Evolutionary conservation across 2,888 invertebrate genomes (phyloP), one percentile per base, ranked within the genome.

Genomic region (Tetragonula carbonaria): DNA sequence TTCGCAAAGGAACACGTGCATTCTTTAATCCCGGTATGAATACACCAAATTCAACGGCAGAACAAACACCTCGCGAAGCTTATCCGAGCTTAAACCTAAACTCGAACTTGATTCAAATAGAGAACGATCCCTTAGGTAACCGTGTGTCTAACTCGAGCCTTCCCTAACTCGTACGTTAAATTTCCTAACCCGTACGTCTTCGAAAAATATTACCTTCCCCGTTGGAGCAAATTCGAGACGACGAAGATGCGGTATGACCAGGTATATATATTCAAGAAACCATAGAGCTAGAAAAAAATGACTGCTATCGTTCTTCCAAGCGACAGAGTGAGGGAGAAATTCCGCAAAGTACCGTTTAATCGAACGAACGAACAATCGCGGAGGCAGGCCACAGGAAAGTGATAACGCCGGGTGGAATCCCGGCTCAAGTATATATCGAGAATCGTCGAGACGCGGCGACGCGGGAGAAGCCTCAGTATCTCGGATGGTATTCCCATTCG

Each of bases 391-490:
- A 18, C 2, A 3, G 3, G 28, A 18, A 55, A 23, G n/a, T 21
- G 45, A 5, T 65, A 62, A 78, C 53, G 57, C 45, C 62, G 8
- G 53, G 14, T 53, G 50, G 59, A 70, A 72, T 65, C 33, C 14
- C 65, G 55, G 66, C 59, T 71, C 70, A 59, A 68, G 74, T 62
- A 59, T 55, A 59, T 55, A 66, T 28, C 57, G 59, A 28, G 55
- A 57, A 62, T 28, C 53, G 21, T 21, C 74, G 74, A 62, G 38
- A 28, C 67, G 65, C 63, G 28, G 13, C 65, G 66, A 78, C 11
- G 65, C 51, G 73, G 38, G 70, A 68, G 38, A n/a, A 53, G 45
- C 63, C 38, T 21, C 53, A 6, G 59, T 74, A 73, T 71, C 81
- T 63, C 55, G 21, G 6, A 0, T 33, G 18, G 28, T n/a, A 18